Evolutionary conservation across 2,113 vertebrate species (phyloP).

Genomic region (Coracopsis vasa): DNA sequence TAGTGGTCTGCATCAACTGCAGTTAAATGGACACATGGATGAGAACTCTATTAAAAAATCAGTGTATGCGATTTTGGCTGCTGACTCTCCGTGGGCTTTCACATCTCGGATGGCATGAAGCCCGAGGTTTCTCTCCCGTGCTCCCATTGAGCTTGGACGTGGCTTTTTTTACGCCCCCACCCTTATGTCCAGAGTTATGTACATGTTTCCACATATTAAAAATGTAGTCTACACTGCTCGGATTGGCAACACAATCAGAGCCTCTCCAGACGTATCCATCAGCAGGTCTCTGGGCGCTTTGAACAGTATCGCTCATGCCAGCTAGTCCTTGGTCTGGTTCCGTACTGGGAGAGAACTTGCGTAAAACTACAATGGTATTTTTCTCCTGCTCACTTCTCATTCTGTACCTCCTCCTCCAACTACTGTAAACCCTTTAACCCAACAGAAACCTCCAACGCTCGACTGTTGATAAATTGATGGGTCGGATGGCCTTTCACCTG

Average conservation of each 20-base stretch:
- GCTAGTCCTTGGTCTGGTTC: not conserved
- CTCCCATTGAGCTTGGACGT: constrained; percentile 66
- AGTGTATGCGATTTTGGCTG: constrained; percentile 54
- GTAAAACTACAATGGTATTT: not conserved
- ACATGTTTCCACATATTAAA: constrained; percentile 44
- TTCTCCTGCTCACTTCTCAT: not conserved
- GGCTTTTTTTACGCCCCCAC: constrained; percentile 67
- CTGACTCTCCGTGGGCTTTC: constrained; percentile 60
- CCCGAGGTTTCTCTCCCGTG: constrained; percentile 62
- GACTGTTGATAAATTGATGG: not conserved
- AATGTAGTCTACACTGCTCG: not conserved
- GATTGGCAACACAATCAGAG: not conserved
- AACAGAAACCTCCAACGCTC: not conserved
- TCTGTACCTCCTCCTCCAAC: not conserved
- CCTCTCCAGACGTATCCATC: not conserved
- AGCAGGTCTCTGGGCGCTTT: not conserved
- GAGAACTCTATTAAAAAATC: constrained; percentile 69
- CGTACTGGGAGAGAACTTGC: not conserved
- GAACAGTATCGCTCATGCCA: not conserved
- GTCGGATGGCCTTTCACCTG: constrained; percentile 1
- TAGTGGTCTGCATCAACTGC: constrained; percentile 40
- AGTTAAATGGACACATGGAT: constrained; percentile 61
- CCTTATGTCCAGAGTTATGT: constrained; percentile 63
- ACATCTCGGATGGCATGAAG: constrained; percentile 59
- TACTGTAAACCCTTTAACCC: not conserved